Evolutionary conservation across 2,113 vertebrate species (phyloP), one percentile per base, ranked within the genome.

Genomic region (Thunnus maccoyii): DNA sequence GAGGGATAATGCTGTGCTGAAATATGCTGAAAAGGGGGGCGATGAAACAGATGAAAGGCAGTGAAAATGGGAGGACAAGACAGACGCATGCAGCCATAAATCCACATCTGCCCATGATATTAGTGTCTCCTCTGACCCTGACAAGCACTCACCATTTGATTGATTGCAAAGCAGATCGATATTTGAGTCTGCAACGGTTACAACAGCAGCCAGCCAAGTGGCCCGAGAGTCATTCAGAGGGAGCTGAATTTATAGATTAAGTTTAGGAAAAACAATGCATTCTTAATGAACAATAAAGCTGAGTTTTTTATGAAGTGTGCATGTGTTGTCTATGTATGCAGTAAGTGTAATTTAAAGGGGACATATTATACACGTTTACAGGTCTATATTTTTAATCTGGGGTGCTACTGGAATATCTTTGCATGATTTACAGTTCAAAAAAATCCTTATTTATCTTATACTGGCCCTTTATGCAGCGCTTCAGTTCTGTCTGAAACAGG

Each of bases 121-220:
- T 71, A 57, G 64, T 73, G 76, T 91, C 73, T 87, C 61, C 65
- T 65, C 44, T 88, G 81, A 91, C 84, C 82, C 74, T 87, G 89
- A 65, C 51, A 60, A 79, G 22, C 55, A 44, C 76, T 84, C 72
- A 8, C 72, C 14, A 1, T 82, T 80, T 86, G 85, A 93, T 68
- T 84, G 88, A 87, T 86, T 77, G 65, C 51, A 75, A 48, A 68
- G 58, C 73, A 64, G 85, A 89, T 91, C 83, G 41, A 92, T 89
- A 72, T 64, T 62, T 55, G 48, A 86, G 83, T 87, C 72, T 69
- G 61, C 44, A 47, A 12, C 27, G 3, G 48, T 79, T 55, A 60
- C 47, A 80, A 36, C 64, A 76, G 71, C 52, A 82, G 68, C 72
- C 11, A 47, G 55, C 55, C 44, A 47, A 82, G 75, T 51, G 61